Evolutionary conservation across 2,797 vertebrate species (phyloP).

Genomic region (Melopsittacus undulatus): DNA sequence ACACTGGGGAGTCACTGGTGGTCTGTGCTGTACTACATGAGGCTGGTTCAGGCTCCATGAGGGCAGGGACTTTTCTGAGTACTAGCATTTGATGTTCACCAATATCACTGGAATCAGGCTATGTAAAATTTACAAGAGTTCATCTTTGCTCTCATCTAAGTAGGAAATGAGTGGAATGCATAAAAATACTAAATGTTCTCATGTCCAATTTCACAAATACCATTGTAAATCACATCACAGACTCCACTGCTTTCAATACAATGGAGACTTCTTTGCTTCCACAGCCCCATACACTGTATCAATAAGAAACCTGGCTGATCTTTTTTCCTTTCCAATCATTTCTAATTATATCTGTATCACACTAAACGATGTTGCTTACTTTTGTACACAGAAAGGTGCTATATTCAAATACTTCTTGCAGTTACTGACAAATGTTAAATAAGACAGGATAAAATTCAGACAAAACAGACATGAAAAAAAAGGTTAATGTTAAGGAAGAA

Average conservation of each 20-base stretch:
- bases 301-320: neutral
- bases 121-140: neutral
- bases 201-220: neutral
- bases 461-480: neutral
- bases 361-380: neutral
- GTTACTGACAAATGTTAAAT: neutral
- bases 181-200: neutral
- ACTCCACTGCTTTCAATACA: neutral
- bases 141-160: neutral
- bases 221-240: neutral
- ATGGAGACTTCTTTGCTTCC: neutral
- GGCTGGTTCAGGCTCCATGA: neutral
- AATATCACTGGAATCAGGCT: neutral
- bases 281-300: fast-evolving
- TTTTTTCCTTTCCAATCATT: neutral
- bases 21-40: neutral
- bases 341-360: neutral
- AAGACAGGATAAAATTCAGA: neutral
- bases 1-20: neutral
- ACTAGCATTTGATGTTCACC: neutral
- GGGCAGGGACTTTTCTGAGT: neutral
- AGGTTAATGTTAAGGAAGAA: neutral
- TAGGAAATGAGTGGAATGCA: neutral
- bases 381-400: neutral
- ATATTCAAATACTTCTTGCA: neutral